Percentiles rank a stretch among this genome's conserved stretches.
Conservation (phyloP, 2,113 vertebrate genomes). For the Martes martes region DNA sequence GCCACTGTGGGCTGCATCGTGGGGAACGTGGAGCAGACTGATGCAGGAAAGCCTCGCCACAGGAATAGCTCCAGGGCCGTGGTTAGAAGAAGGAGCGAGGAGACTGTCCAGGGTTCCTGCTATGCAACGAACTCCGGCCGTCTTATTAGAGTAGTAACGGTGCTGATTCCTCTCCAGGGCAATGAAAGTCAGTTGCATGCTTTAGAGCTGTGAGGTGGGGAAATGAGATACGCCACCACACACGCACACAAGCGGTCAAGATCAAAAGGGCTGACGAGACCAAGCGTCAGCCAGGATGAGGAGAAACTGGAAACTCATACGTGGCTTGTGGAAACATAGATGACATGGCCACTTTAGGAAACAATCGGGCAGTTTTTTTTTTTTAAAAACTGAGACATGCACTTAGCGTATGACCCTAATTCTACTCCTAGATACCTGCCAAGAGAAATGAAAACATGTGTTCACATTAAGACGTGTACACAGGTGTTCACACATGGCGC, state of each 20-base stretch:
- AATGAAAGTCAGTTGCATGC: background rate
- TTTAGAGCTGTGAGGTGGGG: background rate
- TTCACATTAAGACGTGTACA: background rate
- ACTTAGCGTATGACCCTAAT: background rate
- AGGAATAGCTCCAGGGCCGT: accelerated
- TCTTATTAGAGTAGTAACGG: background rate
- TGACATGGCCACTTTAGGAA: background rate
- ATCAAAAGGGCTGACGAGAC: background rate
- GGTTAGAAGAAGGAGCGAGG: background rate
- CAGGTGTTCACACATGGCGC: background rate
- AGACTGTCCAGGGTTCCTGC: accelerated
- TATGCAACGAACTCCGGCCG: background rate
- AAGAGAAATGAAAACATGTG: background rate
- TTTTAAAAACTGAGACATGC: background rate
- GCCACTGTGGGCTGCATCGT: accelerated
- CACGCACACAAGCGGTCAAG: background rate
- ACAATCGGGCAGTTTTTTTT: background rate
- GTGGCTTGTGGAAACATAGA: background rate
- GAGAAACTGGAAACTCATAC: background rate
- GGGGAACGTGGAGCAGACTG: background rate
- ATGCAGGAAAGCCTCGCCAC: background rate
- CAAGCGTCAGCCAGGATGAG: background rate
- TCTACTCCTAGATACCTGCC: background rate
- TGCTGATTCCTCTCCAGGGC: background rate
- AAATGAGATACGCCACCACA: background rate